Evolutionary conservation across 1,140 invertebrate genomes (phyloP), one percentile per base, ranked within the genome.

Genomic region (Polypedilum vanderplanki): DNA sequence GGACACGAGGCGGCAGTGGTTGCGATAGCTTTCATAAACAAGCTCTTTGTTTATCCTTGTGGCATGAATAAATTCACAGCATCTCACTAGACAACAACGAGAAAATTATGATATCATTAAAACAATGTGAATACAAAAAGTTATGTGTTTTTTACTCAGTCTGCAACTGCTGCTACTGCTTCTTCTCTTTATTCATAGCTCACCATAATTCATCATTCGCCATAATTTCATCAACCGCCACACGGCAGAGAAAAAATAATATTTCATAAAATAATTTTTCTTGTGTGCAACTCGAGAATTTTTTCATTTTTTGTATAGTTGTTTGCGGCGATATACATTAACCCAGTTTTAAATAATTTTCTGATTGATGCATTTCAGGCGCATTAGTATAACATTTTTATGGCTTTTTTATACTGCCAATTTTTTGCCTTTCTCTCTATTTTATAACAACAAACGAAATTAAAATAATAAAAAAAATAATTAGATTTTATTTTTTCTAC

Each of bases 321-420:
- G 46, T 57, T 57, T 57, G 46, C 12, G 46, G 46, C 46, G 7
- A 15, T 15, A 57, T 57, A 57, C 46, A 57, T 57, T 57, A 57
- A 57, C 46, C 46, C 46, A 57, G 46, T 57, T 57, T 15, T 57
- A 57, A n/a, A 57, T 57, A 15, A 15, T 57, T n/a, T 57, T 57
- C 46, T 57, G 46, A 57, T 57, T 57, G 46, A 57, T 57, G 46
- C 46, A 57, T 57, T 57, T 57, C 10, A 57, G 46, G 46, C 46
- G n/a, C 46, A 57, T 57, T 57, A 57, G 46, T 57, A 33, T 33
- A 33, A 12, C 46, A 57, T 33, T 33, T 33, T 33, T 33, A 33
- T 33, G 24, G 24, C 24, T 57, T n/a, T 57, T 57, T 57, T 57
- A 57, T 57, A 15, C n/a, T 57, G 15, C 10, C 46, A 57, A 57